A percentile compares a stretch with the other conserved stretches of the same genome.
phyloP scores from a whole-genome alignment of 2,113 vertebrate species.

The Rhinolophus sinicus region DNA sequence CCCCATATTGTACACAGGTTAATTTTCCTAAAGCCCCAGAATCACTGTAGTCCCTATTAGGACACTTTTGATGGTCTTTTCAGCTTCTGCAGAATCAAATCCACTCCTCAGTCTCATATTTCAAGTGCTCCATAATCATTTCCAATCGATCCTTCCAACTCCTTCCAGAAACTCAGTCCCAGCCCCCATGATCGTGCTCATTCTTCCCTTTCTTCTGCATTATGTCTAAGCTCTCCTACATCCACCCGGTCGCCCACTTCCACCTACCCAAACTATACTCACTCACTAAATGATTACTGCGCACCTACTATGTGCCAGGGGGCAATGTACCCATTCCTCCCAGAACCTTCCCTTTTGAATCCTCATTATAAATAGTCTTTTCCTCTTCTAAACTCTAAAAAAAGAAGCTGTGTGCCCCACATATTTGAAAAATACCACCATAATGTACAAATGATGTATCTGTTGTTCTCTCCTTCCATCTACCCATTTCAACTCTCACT shows the following conservation, averaged over 20 bases:
- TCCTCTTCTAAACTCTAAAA: neutral
- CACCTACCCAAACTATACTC: neutral
- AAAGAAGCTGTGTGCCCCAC: neutral
- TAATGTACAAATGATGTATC: neutral
- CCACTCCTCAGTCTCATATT: neutral
- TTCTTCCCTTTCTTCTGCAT: neutral
- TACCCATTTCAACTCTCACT: neutral
- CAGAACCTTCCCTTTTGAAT: neutral
- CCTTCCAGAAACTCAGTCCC: neutral
- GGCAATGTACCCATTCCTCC: neutral
- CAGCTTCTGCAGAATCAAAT: neutral
- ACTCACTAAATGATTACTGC: neutral
- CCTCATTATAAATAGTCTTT: neutral
- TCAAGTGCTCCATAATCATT: neutral
- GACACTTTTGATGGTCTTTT: neutral
- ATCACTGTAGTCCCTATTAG: neutral
- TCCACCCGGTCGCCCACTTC: neutral
- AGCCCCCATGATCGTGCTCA: neutral
- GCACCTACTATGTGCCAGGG: neutral
- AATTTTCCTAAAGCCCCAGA: neutral
- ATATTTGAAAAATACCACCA: neutral
- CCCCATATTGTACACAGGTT: neutral
- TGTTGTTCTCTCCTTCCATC: neutral
- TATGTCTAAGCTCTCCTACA: neutral
- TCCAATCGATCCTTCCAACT: neutral